Evolutionary conservation across 1,140 invertebrate species (phyloP), one percentile per base, ranked within the genome.

Genomic region (Drosophila lacertosa): DNA sequence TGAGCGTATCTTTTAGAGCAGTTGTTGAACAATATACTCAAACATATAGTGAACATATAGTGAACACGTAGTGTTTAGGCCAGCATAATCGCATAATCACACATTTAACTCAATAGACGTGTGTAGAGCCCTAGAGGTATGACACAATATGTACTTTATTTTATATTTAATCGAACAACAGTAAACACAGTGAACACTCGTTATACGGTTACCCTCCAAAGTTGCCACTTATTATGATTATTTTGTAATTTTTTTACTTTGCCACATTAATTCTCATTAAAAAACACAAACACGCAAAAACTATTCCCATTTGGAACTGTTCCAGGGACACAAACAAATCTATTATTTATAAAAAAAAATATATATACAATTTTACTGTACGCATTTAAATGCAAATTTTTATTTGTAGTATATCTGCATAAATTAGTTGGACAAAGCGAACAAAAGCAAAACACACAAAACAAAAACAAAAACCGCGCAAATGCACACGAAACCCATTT

Each of bases 381-480:
- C 37, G 76, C 81, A 86, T 86, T 80, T 86, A 83, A 72, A 83
- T 83, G 80, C 72, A 83, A 86, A 84, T 83, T 83, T 84, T 65
- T 57, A 80, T 76, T 83, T 83, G 69, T 82, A 81, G 78, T 82
- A 47, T 69, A 37, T 74, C 55, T 76, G 80, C 77, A 83, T 83
- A 83, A 83, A 83, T 83, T 83, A 83, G 81, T 80, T 16, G 48
- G 9, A 60, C 63, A 65, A 32, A 60, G 45, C 39, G 70, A 18
- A 48, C 18, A 57, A 51, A 45, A 60, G 47, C 42, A 69, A 32
- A 33, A 32, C 62, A 20, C 54, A 33, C 50, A 2, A 39, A 53
- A 3, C 15, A 70, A 15, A 22, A 39, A 11, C 22, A 7, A 26
- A 37, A 18, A n/a, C 29, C 29, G 33, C 66, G 26, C 20, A 42